phyloP scores from a whole-genome alignment of 2,113 vertebrate species.

The Aramus guarauna region DNA sequence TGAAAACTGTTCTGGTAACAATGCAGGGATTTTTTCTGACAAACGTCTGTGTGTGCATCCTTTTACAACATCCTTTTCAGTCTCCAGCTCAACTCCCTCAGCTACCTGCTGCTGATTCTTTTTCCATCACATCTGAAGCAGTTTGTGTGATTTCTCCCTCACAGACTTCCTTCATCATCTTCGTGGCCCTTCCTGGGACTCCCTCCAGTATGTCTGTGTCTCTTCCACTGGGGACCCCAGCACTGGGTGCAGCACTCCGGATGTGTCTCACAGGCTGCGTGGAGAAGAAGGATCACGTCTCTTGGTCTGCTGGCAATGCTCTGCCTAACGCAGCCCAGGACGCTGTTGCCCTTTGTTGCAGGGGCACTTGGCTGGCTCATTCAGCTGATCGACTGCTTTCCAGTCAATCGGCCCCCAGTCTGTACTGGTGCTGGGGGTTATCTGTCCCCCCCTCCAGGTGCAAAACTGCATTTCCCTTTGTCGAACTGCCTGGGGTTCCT shows the following conservation, averaged over 20 bases:
- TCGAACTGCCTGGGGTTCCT: neutral
- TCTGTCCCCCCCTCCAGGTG: neutral
- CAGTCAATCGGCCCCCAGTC: rapidly evolving
- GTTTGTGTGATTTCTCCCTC: neutral
- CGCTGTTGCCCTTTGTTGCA: neutral
- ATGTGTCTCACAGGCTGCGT: neutral
- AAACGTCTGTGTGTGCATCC: neutral
- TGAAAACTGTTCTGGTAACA: neutral
- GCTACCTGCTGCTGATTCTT: neutral
- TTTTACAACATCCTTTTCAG: neutral
- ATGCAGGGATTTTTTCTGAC: neutral
- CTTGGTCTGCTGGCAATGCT: neutral
- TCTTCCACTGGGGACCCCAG: neutral
- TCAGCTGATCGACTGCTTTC: neutral
- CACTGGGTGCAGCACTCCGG: neutral
- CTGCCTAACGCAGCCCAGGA: neutral
- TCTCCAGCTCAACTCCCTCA: neutral
- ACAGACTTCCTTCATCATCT: neutral
- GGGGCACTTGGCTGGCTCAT: neutral
- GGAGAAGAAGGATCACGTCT: neutral
- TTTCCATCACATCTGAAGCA: neutral
- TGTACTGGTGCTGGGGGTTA: neutral
- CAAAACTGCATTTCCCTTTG: neutral
- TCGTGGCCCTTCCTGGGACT: neutral
- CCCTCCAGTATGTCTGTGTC: rapidly evolving